A percentile compares a stretch with the other conserved stretches of the same genome.
These are phyloP conservation scores for Hermaeophaga mercurialis DNA, from an alignment of 2,888 invertebrate genomes.

Conservation along the genomic window DNA sequence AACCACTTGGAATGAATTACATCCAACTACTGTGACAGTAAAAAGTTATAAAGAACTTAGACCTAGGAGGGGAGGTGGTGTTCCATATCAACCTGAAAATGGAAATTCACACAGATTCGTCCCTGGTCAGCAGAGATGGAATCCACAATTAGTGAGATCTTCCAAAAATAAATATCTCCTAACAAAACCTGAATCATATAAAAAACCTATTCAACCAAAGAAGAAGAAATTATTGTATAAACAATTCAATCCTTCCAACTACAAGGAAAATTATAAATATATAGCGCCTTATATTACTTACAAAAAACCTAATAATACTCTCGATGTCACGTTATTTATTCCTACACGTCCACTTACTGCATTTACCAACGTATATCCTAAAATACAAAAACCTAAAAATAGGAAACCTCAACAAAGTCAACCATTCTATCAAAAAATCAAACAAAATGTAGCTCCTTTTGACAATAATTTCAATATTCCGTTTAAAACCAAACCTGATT, in stretches of 20 bases:
- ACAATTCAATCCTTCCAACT: not conserved
- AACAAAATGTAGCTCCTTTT: too few relatives aligned
- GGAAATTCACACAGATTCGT: not conserved
- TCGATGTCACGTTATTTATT: not conserved
- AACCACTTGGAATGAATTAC: slow-evolving; percentile 30
- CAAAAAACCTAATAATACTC: slow-evolving; percentile 1
- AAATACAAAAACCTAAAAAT: not conserved
- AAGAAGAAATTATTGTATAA: not conserved
- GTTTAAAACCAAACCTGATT: not conserved
- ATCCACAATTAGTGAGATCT: not conserved
- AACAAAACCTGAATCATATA: slow-evolving; percentile 1
- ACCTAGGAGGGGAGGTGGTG: slow-evolving; percentile 14
- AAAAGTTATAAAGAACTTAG: slow-evolving; percentile 13
- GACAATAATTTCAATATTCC: too few relatives aligned
- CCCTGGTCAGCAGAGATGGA: slow-evolving; percentile 5
- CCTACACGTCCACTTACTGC: not conserved
- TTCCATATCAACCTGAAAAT: not conserved
- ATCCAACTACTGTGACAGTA: not conserved
- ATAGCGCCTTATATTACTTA: slow-evolving; percentile 11
- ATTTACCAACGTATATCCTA: not conserved
- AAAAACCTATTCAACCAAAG: not conserved
- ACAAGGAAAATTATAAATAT: not conserved
- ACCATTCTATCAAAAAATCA: too few relatives aligned
- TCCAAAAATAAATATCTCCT: not conserved
- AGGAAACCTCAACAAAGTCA: not conserved